Evolutionary conservation across 2,113 vertebrate genomes (phyloP).

Genomic region (Chrysochloris asiatica): DNA sequence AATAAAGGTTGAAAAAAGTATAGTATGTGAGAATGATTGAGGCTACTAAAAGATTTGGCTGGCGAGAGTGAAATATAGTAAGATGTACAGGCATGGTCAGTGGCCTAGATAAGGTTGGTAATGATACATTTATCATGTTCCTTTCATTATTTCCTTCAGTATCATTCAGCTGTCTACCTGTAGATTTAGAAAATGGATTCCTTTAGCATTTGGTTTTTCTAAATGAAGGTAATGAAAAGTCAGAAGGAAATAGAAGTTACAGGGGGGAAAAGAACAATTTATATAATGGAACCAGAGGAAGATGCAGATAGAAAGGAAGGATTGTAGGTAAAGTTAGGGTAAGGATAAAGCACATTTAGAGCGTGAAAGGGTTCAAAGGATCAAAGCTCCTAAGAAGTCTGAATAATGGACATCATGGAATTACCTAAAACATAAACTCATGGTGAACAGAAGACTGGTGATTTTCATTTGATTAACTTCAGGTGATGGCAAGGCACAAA

Average conservation of each 20-base stretch:
- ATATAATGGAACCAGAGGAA: background rate
- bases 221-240: background rate
- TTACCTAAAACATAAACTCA: slow-evolving; percentile 1
- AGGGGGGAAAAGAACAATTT: background rate
- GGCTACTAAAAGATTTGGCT: background rate
- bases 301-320: background rate
- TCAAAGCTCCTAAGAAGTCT: background rate
- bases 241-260: background rate
- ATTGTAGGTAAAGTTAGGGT: background rate
- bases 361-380: background rate
- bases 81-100: background rate
- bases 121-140: background rate
- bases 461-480: background rate
- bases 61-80: background rate
- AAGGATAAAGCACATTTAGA: background rate
- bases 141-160: background rate
- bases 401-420: background rate
- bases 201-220: slow-evolving; percentile 15
- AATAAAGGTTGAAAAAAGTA: slow-evolving; percentile 5
- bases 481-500: background rate
- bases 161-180: background rate
- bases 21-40: background rate
- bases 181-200: background rate
- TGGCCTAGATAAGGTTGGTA: background rate
- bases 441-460: background rate